Base-by-base conservation (phyloP, 1,140 invertebrate species). In the Araneus ventricosus region DNA sequence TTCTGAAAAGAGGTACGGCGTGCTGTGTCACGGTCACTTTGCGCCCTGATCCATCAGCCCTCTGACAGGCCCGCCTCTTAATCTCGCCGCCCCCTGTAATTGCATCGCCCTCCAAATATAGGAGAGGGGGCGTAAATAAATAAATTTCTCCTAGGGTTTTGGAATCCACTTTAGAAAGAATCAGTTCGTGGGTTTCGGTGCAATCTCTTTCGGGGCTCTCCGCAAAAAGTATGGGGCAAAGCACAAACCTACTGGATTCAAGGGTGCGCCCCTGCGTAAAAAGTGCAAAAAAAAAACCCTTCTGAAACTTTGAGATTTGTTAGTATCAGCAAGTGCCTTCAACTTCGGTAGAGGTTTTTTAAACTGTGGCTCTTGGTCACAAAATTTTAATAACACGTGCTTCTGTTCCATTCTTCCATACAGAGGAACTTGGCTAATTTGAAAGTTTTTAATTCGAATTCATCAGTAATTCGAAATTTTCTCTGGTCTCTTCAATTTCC, bases 101-200 rank as follows among this genome's bases (percentile, higher is more conserved):
- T 80, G 67, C 52, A 90, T 90, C 75, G 70, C 52, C 85, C 41
- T 89, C 70, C 79, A 90, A 90, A 90, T 30, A 88, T 75, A 63
- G 87, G 41, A 41, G 24, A 34, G 30, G 67, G 67, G 39, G 45
- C 88, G 63, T 89, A 70, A 89, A 89, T 90, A 90, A 90, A 75
- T 90, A 90, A 90, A 90, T 90, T 90, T 90, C 88, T 90, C 88
- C 61, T 70, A 90, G 88, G 87, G 41, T 70, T 67, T 30, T 45
- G n/a, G 70, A 90, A 90, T 90, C 88, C 88, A 90, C 88, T 90
- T 90, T 90, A n/a, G 39, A 59, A 82, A 45, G 85, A 80, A 79
- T 88, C 61, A 24, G 30, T 87, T 87, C 24, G 85, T 63, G 52
- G 85, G 27, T 63, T 75, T 30, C 22, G 57, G 59, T 34, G 52